Evolutionary conservation across 2,113 vertebrate genomes (phyloP), one percentile per base, ranked within the genome.

Genomic region (Antechinus stuartii): DNA sequence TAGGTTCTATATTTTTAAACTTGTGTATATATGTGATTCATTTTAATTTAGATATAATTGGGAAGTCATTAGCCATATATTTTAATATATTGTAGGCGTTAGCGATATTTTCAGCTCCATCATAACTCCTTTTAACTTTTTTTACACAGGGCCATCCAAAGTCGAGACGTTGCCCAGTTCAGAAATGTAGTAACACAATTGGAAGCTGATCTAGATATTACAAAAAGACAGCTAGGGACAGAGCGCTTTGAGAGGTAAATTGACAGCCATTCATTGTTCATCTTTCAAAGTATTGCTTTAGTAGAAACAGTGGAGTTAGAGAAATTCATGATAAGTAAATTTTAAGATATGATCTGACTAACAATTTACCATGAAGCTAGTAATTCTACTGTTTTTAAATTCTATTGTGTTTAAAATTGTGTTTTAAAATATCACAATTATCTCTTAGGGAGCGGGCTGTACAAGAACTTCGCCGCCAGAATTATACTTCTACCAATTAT

Each of bases 201-300:
- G 56, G 98, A 99, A 96, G 96, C 97, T 52, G 99, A 99, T 94
- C 97, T 99, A 90, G 98, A 97, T 96, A 98, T 99, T 96, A 98
- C 98, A 68, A 99, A 98, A 98, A 98, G 98, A 94, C 99, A 99
- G 76, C 98, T 99, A 61, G 98, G 97, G 50, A 99, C 98, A 24
- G 99, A 99, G 94, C 94, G 97, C 49, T 99, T 99, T 97, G 99
- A 99, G 98, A 99, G 99, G 99, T 98, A 98, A 96, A 97, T 97
- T 49, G 61, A 53, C 97, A 55, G 93, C 92, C 96, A 91, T 91
- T 27, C 42, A 89, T 22, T 76, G 76, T 35, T 68, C 30, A 92
- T 95, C 26, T 91, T 95, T 76, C 96, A 91, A 95, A 91, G 52
- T 93, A 6, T 25, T 96, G 42, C 92, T 16, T 96, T 95, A 76